Evolutionary conservation across 2,888 invertebrate species (phyloP).

Genomic region (Mechanitis messenoides): DNA sequence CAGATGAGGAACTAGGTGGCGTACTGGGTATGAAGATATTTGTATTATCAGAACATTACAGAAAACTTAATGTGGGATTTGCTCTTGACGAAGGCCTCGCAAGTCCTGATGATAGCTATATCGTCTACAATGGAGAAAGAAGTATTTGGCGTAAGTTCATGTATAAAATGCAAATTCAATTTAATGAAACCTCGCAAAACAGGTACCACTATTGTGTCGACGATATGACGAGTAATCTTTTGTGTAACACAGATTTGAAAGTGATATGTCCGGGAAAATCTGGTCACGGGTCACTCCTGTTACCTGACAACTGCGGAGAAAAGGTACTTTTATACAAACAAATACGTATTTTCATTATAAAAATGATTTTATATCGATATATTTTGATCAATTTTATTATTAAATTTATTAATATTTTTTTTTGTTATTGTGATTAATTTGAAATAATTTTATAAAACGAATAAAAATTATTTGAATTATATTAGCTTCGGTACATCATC

Average conservation of each 20-base stretch:
- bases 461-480: too few relatives aligned
- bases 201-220: too few relatives aligned
- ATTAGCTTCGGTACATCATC: constrained; percentile 79
- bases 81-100: constrained; percentile 91
- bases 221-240: too few relatives aligned
- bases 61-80: constrained; percentile 87
- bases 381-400: too few relatives aligned
- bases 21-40: constrained; percentile 85
- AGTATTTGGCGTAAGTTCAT: constrained; percentile 78
- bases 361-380: too few relatives aligned
- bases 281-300: constrained; percentile 90
- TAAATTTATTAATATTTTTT: too few relatives aligned
- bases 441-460: too few relatives aligned
- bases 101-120: constrained; percentile 78
- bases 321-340: constrained; percentile 67
- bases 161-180: too few relatives aligned
- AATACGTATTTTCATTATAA: too few relatives aligned
- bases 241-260: constrained; percentile 77
- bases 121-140: constrained; percentile 84
- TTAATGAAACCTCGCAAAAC: too few relatives aligned
- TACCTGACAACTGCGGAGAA: constrained; percentile 88
- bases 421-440: too few relatives aligned
- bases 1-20: constrained; percentile 93
- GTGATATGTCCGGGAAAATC: constrained; percentile 86
- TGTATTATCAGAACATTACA: constrained; percentile 82